A percentile compares a stretch with the other conserved stretches of the same genome.
These are phyloP conservation scores for Hyla sarda DNA, from an alignment of 2,113 vertebrate species.

Conservation along the genomic window DNA sequence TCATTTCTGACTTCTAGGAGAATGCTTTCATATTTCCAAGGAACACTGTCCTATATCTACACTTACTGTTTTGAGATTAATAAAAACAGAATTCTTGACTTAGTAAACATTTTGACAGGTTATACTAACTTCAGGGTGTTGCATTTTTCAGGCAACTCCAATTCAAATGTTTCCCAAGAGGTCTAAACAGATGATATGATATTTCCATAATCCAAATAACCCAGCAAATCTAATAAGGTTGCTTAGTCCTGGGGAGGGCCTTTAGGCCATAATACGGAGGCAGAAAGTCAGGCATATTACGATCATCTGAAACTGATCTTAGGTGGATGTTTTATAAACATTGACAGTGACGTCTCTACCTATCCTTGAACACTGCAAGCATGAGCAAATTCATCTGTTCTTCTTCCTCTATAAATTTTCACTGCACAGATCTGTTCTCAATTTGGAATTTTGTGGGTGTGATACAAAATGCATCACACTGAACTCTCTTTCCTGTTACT, in stretches of 20 bases:
- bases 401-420: no score
- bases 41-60: neutral
- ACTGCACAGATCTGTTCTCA: no score
- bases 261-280: neutral
- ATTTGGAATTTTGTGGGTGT: no score
- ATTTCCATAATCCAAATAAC: neutral
- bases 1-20: neutral
- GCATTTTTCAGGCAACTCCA: neutral
- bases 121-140: neutral
- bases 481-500: no score
- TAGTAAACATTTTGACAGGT: neutral
- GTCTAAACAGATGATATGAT: neutral
- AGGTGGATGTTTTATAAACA: no score
- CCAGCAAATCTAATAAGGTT: neutral
- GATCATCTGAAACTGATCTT: no score
- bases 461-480: no score
- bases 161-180: neutral
- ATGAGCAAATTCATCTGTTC: no score
- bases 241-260: neutral
- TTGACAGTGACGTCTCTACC: no score
- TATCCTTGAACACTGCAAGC: no score
- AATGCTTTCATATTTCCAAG: neutral
- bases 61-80: neutral
- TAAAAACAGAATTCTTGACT: neutral
- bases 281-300: no score